Evolutionary conservation across 2,888 invertebrate species (phyloP).

Genomic region (Acronicta leporina): DNA sequence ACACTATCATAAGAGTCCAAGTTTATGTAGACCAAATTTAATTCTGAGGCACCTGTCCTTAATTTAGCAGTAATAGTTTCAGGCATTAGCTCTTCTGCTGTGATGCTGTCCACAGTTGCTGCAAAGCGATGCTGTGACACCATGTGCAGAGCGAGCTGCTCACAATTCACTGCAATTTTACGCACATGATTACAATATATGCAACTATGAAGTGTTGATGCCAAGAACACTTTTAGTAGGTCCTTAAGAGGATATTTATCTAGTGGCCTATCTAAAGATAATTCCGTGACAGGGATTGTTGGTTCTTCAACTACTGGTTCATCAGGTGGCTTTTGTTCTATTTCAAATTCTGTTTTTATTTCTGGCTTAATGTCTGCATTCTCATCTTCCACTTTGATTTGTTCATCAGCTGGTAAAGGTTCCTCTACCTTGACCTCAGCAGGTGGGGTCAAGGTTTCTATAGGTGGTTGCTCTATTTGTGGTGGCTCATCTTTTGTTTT

Average conservation of each 20-base stretch:
- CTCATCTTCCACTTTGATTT: conserved; percentile 66
- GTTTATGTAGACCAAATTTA: conserved; percentile 92
- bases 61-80: conserved; percentile 92
- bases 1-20: conserved; percentile 91
- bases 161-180: conserved; percentile 95
- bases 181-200: conserved; percentile 96
- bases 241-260: conserved; percentile 93
- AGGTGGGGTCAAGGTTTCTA: conserved; percentile 45
- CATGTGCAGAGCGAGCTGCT: conserved; percentile 94
- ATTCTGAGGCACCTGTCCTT: conserved; percentile 89
- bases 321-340: conserved; percentile 65
- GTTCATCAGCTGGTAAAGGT: conserved; percentile 57
- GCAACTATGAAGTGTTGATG: conserved; percentile 91
- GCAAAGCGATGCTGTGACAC: conserved; percentile 94
- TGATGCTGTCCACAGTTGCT: conserved; percentile 93
- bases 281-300: conserved; percentile 91
- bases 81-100: conserved; percentile 92
- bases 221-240: conserved; percentile 92
- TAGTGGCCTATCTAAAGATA: conserved; percentile 92
- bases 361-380: conserved; percentile 68
- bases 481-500: conserved; percentile 48
- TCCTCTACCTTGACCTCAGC: conserved; percentile 58
- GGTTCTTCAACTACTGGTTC: conserved; percentile 78
- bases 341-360: conserved; percentile 70
- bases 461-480: conserved; percentile 30